phyloP scores from a whole-genome alignment of 1,140 invertebrate species.

The Pantala flavescens region DNA sequence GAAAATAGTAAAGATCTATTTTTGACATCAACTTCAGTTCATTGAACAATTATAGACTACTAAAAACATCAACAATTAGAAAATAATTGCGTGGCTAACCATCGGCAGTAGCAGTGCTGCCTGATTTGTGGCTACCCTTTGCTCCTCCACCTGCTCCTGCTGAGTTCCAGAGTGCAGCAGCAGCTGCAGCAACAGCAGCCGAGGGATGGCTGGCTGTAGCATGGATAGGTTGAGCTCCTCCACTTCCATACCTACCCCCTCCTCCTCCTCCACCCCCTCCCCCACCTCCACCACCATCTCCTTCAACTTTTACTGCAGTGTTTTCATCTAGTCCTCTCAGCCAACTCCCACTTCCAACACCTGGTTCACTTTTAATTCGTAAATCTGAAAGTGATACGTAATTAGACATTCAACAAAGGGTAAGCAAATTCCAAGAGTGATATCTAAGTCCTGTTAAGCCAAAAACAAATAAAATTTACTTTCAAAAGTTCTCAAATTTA shows the following conservation, averaged over 20 bases:
- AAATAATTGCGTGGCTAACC: constrained; percentile 35
- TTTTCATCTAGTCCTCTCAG: neutral
- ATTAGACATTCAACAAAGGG: too few species aligned
- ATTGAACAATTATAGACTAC: too few species aligned
- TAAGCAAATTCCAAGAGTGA: too few species aligned
- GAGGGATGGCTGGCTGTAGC: neutral
- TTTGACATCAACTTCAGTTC: too few species aligned
- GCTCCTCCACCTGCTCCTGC: constrained; percentile 26
- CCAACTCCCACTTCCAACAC: neutral
- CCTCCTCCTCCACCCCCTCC: neutral
- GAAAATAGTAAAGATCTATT: too few species aligned
- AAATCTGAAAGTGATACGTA: neutral
- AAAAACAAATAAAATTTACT: too few species aligned
- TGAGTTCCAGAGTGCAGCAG: constrained; percentile 27
- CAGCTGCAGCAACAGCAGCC: constrained; percentile 24
- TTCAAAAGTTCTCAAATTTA: too few species aligned
- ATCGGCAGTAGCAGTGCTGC: constrained; percentile 47
- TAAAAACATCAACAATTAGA: neutral
- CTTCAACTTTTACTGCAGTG: too few species aligned
- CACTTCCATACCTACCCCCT: neutral
- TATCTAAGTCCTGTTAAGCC: too few species aligned
- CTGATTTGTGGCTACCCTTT: constrained; percentile 42
- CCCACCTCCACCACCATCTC: neutral
- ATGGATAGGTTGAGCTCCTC: neutral
- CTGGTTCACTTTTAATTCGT: neutral